These are phyloP conservation scores for Netelia inedita DNA, from an alignment of 2,888 invertebrate species.

Conservation along the genomic window DNA sequence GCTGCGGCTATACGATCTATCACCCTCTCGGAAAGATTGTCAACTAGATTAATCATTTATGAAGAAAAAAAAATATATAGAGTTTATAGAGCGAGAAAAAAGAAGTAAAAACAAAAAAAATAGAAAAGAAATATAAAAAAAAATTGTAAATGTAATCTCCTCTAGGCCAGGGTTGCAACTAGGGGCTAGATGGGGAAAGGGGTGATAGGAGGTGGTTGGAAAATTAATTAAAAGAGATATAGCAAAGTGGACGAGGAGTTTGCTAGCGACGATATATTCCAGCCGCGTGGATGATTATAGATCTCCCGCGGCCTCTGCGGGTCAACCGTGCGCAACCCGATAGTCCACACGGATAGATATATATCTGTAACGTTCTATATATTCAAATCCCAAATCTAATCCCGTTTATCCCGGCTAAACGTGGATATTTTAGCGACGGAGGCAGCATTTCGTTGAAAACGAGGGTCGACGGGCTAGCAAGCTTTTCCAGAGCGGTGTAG, in stretches of 20 bases:
- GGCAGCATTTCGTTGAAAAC: constrained; percentile 40
- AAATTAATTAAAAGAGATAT: constrained; percentile 63
- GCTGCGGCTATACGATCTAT: constrained; percentile 13
- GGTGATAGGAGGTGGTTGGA: constrained; percentile 24
- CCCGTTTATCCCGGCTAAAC: constrained; percentile 51
- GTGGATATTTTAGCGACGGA: constrained; percentile 50
- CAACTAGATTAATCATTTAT: constrained; percentile 59
- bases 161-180: constrained; percentile 11
- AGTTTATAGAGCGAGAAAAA: constrained; percentile 9
- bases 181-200: not conserved
- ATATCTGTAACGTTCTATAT: constrained; percentile 1
- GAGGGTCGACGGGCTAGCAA: not conserved
- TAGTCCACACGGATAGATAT: constrained; percentile 6
- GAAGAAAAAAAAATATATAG: constrained; percentile 43
- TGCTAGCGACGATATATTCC: constrained; percentile 39
- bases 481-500: constrained; percentile 1
- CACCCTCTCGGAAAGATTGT: constrained; percentile 34
- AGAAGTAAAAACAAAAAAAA: constrained; percentile 27
- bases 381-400: constrained; percentile 59
- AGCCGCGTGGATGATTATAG: constrained; percentile 25
- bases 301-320: constrained; percentile 5
- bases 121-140: constrained; percentile 9
- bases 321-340: constrained; percentile 21
- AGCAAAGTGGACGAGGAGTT: constrained; percentile 34
- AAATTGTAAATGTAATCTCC: constrained; percentile 48